Base-by-base conservation (phyloP, 2,888 invertebrate genomes). In the Lampropteryx suffumata region DNA sequence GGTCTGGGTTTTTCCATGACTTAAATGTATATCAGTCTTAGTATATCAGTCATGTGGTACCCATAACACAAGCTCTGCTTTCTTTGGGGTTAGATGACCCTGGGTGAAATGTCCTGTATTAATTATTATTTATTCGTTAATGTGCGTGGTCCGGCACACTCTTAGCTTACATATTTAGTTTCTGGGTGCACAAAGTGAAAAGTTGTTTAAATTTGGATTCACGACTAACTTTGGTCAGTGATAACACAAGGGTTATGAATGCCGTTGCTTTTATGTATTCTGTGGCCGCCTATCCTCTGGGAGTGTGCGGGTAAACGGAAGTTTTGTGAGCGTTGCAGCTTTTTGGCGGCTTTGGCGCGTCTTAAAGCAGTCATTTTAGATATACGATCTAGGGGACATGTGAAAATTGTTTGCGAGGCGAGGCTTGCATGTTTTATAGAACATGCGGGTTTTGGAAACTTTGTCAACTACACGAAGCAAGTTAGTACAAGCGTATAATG, bases 311-410 rank as follows among this genome's bases (percentile, higher is more conserved):
- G 55, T 36, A 55, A 60, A 55, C 55, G 34, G 36, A 51, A 60
- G 47, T 57, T 57, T 54, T 57, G 53, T 50, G 47, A 55, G 33
- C 48, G 42, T 30, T 30, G 46, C 48, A 53, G 52, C 53, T 57
- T 57, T 49, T 49, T 47, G 52, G 50, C 40, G 50, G 45, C 50
- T 45, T 50, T 29, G 21, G 43, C 52, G 34, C 27, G 43, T 43
- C 46, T 47, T 52, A 52, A 42, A 52, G 39, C 47, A 47, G 52
- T 52, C 37, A 46, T 51, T 51, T 46, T 46, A 51, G 41, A 45
- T 44, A 43, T 52, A 52, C 51, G 42, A 52, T 47, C 46, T 47
- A 37, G 29, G 33, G 42, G 39, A 47, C 37, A 39, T 42, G 37
- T 47, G 36, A 37, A 47, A 47, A 47, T 47, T 52, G 42, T 52